These are phyloP conservation scores for Arge pagana DNA, from an alignment of 2,888 invertebrate genomes.

Conservation along the genomic window DNA sequence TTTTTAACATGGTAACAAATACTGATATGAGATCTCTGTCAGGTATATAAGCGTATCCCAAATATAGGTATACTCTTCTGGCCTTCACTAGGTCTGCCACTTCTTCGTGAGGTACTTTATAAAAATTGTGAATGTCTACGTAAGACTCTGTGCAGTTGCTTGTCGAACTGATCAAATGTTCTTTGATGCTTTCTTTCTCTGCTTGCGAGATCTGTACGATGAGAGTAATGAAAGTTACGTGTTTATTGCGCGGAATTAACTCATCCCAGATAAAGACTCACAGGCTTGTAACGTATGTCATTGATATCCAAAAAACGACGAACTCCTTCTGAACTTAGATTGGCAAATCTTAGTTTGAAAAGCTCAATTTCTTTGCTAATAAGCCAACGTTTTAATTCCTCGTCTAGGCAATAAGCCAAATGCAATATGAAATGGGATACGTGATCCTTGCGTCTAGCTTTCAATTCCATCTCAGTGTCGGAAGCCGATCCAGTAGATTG, in stretches of 20 bases:
- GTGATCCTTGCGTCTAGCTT: constrained; percentile 78
- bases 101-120: constrained; percentile 84
- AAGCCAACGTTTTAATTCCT: constrained; percentile 88
- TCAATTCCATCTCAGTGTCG: constrained; percentile 64
- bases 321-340: constrained; percentile 67
- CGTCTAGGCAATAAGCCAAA: constrained; percentile 86
- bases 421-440: constrained; percentile 93
- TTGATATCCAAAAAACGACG: constrained; percentile 71
- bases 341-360: constrained; percentile 79
- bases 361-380: constrained; percentile 86
- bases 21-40: constrained; percentile 83
- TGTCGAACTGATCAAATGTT: constrained; percentile 67
- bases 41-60: constrained; percentile 88
- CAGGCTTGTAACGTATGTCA: constrained; percentile 68
- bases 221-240: background rate
- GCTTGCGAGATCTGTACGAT: constrained; percentile 64
- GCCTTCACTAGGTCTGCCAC: constrained; percentile 82
- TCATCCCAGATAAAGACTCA: constrained; percentile 35
- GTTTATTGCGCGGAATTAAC: too few species aligned
- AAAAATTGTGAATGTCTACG: constrained; percentile 71
- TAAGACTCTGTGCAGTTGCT: constrained; percentile 61
- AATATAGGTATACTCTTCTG: constrained; percentile 77
- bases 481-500: constrained; percentile 63
- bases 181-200: constrained; percentile 68
- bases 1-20: constrained; percentile 76